A percentile compares a stretch with the other conserved stretches of the same genome.
phyloP scores from a whole-genome alignment of 2,113 vertebrate genomes.

The Dasyornis broadbenti region DNA sequence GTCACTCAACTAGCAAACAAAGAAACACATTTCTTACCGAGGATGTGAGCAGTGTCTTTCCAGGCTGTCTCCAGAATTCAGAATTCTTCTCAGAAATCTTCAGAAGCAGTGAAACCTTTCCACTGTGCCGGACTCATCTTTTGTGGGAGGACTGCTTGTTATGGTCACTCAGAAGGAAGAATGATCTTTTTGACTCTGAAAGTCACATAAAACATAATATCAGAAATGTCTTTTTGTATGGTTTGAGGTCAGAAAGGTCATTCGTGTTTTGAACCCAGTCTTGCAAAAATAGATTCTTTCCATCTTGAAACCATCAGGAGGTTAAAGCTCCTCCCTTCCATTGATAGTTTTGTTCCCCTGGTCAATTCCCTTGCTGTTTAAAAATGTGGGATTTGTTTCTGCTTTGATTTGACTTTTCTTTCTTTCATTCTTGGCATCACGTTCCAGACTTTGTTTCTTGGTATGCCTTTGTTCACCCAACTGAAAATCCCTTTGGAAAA shows the following conservation, averaged over 20 bases:
- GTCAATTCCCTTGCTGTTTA: background rate
- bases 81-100: background rate
- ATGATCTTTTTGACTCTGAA: background rate
- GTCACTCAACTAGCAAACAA: background rate
- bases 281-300: background rate
- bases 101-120: background rate
- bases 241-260: background rate
- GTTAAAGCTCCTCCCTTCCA: background rate
- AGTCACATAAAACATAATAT: background rate
- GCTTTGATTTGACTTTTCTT: background rate
- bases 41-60: background rate
- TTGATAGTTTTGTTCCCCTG: conserved; percentile 8
- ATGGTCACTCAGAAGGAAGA: background rate
- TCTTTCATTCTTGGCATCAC: conserved; percentile 20
- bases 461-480: conserved; percentile 17
- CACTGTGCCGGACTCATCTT: background rate
- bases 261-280: background rate
- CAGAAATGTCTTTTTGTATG: background rate
- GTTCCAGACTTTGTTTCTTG: conserved; percentile 10
- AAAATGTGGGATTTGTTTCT: conserved; percentile 11
- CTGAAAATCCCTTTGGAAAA: conserved; percentile 11
- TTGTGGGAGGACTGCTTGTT: background rate
- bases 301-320: conserved; percentile 7
- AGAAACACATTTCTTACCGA: background rate
- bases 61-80: background rate